A percentile compares a stretch with the other conserved stretches of the same genome.
phyloP scores from a whole-genome alignment of 2,113 vertebrate species.

The Bambusicola thoracicus region DNA sequence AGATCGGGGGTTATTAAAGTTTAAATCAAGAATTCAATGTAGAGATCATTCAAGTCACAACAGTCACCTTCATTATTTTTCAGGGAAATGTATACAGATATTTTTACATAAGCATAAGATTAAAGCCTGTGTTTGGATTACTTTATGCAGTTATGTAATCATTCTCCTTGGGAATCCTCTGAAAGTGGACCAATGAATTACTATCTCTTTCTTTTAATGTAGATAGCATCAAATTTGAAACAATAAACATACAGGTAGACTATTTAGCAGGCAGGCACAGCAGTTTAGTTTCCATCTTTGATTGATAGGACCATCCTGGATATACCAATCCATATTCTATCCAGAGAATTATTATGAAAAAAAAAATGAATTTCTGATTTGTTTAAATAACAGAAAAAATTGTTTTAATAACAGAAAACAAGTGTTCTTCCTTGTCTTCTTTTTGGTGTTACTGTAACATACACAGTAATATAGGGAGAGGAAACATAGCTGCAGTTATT shows the following conservation, averaged over 20 bases:
- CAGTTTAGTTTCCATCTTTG: neutral
- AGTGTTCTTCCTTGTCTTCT: neutral
- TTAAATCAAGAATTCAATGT: neutral
- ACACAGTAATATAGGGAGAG: neutral
- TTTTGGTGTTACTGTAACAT: neutral
- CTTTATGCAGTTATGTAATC: neutral
- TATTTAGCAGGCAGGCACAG: neutral
- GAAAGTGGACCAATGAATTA: neutral
- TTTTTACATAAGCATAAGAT: neutral
- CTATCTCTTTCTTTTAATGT: neutral
- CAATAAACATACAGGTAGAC: neutral
- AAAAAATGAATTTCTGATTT: neutral
- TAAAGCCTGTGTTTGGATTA: neutral
- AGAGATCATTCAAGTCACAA: neutral
- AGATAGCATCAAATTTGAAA: neutral
- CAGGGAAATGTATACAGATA: neutral
- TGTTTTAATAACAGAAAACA: too few relatives aligned
- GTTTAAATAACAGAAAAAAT: too few relatives aligned
- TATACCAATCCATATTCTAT: neutral
- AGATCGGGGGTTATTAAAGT: neutral
- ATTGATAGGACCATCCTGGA: neutral
- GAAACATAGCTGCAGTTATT: neutral
- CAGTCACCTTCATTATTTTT: neutral
- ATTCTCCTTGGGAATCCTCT: neutral
- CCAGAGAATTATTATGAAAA: neutral